Conservation (phyloP, 1,140 invertebrate genomes). For the Neomicropteryx cornuta region DNA sequence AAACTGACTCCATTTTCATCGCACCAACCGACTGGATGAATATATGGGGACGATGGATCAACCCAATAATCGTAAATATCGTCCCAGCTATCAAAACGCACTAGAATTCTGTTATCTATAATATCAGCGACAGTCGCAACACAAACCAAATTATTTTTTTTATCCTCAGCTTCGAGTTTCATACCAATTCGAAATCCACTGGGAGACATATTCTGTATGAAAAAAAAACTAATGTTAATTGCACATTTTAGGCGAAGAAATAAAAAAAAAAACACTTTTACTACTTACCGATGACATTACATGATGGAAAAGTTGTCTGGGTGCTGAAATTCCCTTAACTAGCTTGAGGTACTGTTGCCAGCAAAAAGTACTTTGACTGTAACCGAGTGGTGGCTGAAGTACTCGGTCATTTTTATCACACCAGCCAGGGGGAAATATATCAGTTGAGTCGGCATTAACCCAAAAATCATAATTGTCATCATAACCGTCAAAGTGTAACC, state of each 20-base stretch:
- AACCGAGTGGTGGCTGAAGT: constrained; percentile 65
- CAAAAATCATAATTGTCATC: constrained; percentile 87
- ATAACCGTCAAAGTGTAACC: constrained; percentile 89
- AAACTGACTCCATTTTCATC: constrained; percentile 66
- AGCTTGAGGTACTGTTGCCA: constrained; percentile 80
- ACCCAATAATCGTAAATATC: constrained; percentile 92
- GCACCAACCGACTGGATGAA: constrained; percentile 91
- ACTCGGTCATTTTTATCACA: constrained; percentile 70
- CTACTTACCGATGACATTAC: constrained; percentile 30
- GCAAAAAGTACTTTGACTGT: constrained; percentile 51
- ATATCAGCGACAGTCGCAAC: constrained; percentile 82
- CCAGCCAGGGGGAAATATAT: constrained; percentile 91
- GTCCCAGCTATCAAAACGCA: constrained; percentile 94
- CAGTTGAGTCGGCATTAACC: constrained; percentile 81
- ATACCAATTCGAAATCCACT: constrained; percentile 75
- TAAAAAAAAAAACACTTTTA: not conserved
- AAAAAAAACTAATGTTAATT: constrained; percentile 4
- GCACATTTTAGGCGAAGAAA: constrained; percentile 2
- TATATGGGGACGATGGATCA: constrained; percentile 78
- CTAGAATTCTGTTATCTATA: constrained; percentile 72
- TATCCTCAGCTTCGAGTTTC: constrained; percentile 93
- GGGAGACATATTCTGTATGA: constrained; percentile 52
- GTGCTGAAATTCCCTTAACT: constrained; percentile 65
- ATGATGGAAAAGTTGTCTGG: constrained; percentile 61
- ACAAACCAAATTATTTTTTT: constrained; percentile 75